Evolutionary conservation across 2,797 vertebrate species (phyloP), one percentile per base, ranked within the genome.

Genomic region (Neostethus bicornis): DNA sequence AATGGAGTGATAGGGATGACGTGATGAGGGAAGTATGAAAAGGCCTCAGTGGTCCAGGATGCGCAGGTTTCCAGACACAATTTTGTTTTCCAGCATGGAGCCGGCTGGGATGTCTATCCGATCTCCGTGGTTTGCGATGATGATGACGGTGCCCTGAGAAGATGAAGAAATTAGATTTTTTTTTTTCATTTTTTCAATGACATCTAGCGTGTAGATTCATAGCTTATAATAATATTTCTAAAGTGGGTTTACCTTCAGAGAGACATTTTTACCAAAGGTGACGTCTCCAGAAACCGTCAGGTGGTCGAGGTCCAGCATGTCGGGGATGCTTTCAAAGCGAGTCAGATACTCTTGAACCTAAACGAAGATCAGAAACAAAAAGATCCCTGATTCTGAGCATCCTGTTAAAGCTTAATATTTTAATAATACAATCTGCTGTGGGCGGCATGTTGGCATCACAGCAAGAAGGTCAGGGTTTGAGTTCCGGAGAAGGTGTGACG

Each of bases 251-350:
- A 97, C 97, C 94, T 99, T 99, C 77, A 99, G 86, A 10, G 93
- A 94, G 66, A 99, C 97, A 0, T 98, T 94, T 79, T 99, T 99
- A 61, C 97, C 97, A 61, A 98, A 96, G 5, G 97, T 98, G 77
- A 99, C 97, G 50, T 99, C 96, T 75, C 97, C 97, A 12, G 97
- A 99, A 70, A 99, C 96, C 0, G 97, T 99, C 57, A 99, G 94
- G 82, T 99, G 97, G 91, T 99, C 97, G 51, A 99, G 89, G 90
- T 99, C 97, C 84, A 99, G 92, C 91, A 99, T 96, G 80, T 99
- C 97, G 1, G 97, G 97, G 80, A 99, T 99, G 89, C 95, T 99
- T 90, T 98, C 97, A 61, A 99, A 96, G 62, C 97, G 93, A 44
- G 85, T 94, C 88, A 97, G 67, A 66, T 96, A 98, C 87, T 99